Percentiles rank a stretch among this genome's conserved stretches.
phyloP scores from a whole-genome alignment of 2,113 vertebrate species.

The Hepsetus odoe region DNA sequence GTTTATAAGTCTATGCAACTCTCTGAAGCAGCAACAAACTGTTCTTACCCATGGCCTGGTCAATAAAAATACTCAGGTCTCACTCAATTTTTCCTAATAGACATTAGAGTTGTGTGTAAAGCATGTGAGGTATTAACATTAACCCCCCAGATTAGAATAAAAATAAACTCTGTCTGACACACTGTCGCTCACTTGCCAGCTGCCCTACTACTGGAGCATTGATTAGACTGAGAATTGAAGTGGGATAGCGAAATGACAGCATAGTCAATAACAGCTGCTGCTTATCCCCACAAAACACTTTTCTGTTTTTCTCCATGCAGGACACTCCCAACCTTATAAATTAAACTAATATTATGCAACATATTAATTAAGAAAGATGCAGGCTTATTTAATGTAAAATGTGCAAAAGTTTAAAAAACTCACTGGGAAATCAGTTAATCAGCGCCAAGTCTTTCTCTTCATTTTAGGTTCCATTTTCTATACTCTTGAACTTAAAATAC shows the following conservation, averaged over 20 bases:
- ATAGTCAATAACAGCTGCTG: not conserved
- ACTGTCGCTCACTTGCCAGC: conserved; percentile 2
- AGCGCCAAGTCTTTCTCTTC: too few species aligned
- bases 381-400: too few species aligned
- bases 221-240: conserved; percentile 42
- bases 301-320: not conserved
- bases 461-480: too few species aligned
- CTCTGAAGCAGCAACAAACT: not conserved
- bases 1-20: not conserved
- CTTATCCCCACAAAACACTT: not conserved
- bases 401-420: too few species aligned
- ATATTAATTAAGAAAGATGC: not conserved
- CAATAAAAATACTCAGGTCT: not conserved
- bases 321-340: not conserved
- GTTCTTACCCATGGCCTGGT: not conserved
- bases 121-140: not conserved
- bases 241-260: not conserved
- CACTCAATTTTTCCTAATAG: not conserved
- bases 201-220: conserved; percentile 58
- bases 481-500: too few species aligned
- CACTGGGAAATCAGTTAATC: too few species aligned
- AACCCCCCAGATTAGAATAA: not conserved
- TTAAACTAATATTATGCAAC: too few species aligned
- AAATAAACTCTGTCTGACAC: conserved; percentile 1
- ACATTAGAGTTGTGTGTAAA: not conserved